Percentiles rank a stretch among this genome's conserved stretches.
Conservation (phyloP, 2,113 vertebrate genomes). For the Cercopithecus mona region DNA sequence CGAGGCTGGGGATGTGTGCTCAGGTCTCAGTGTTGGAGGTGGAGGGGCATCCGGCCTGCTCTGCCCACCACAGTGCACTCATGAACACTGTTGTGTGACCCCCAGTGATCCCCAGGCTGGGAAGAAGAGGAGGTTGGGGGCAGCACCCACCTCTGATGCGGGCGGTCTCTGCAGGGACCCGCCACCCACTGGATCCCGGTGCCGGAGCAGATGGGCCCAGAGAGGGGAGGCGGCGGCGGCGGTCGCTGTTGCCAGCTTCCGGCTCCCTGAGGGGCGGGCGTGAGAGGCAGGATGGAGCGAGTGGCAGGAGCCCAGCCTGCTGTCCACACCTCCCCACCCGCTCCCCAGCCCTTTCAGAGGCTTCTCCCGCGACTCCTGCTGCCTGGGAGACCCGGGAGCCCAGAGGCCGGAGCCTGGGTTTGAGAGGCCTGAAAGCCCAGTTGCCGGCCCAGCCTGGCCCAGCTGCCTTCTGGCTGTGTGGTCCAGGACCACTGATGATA, state of each 20-base stretch:
- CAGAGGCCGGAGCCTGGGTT: background rate
- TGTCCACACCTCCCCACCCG: background rate
- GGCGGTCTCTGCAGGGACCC: background rate
- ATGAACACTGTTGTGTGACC: background rate
- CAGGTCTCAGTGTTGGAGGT: background rate
- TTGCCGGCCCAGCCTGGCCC: background rate
- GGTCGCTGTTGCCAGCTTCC: slow-evolving; percentile 50
- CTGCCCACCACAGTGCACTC: fast-evolving
- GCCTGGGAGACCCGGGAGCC: background rate
- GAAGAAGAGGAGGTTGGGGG: background rate
- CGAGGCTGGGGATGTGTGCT: background rate
- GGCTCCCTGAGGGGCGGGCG: slow-evolving; percentile 14
- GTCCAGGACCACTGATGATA: background rate
- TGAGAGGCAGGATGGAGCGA: slow-evolving; percentile 36
- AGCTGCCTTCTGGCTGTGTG: background rate
- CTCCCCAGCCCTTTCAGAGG: slow-evolving; percentile 24
- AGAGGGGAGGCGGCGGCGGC: slow-evolving; percentile 24
- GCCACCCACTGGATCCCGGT: background rate
- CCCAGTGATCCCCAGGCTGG: background rate
- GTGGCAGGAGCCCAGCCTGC: slow-evolving; percentile 61
- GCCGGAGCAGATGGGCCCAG: slow-evolving; percentile 57
- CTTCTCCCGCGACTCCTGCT: background rate
- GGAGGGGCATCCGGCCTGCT: background rate
- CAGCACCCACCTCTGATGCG: background rate
- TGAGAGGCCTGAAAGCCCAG: background rate